A percentile compares a stretch with the other conserved stretches of the same genome.
Evolutionary conservation across 1,140 invertebrate species (phyloP).

Genomic region (Zaprionus africanus): DNA sequence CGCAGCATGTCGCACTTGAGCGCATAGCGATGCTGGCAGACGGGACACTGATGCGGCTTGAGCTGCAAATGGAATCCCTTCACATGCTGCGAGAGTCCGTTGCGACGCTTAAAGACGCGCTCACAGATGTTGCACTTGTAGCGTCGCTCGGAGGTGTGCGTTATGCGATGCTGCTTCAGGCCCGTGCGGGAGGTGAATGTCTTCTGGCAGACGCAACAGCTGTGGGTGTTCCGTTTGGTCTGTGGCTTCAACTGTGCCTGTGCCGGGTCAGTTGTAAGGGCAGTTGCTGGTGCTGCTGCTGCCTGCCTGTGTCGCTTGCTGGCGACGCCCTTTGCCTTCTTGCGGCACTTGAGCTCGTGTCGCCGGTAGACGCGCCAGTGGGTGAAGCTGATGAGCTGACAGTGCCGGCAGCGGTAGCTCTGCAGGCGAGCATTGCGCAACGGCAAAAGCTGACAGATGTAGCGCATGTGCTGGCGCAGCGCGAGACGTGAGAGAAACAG

Average conservation of each 20-base stretch:
- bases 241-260: constrained; percentile 9
- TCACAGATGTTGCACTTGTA: constrained; percentile 75
- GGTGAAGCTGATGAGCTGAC: constrained; percentile 66
- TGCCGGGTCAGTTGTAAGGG: not conserved
- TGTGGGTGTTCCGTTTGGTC: constrained; percentile 24
- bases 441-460: constrained; percentile 74
- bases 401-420: constrained; percentile 76
- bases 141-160: constrained; percentile 68
- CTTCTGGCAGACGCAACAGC: constrained; percentile 65
- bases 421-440: constrained; percentile 60
- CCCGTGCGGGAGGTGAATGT: constrained; percentile 64
- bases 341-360: constrained; percentile 66
- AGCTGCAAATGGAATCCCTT: constrained; percentile 77
- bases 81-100: constrained; percentile 78
- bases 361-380: constrained; percentile 76
- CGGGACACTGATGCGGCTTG: constrained; percentile 74
- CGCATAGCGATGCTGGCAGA: constrained; percentile 76
- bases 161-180: constrained; percentile 75
- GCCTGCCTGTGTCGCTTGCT: not conserved
- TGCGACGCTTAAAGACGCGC: constrained; percentile 73
- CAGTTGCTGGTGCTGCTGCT: not conserved
- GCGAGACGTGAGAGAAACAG: constrained; percentile 59
- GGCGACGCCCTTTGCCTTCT: constrained; percentile 11
- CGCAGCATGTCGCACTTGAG: constrained; percentile 83
- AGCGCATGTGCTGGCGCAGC: constrained; percentile 70